Evolutionary conservation across 2,797 vertebrate species (phyloP).

Genomic region (Astyanax mexicanus): DNA sequence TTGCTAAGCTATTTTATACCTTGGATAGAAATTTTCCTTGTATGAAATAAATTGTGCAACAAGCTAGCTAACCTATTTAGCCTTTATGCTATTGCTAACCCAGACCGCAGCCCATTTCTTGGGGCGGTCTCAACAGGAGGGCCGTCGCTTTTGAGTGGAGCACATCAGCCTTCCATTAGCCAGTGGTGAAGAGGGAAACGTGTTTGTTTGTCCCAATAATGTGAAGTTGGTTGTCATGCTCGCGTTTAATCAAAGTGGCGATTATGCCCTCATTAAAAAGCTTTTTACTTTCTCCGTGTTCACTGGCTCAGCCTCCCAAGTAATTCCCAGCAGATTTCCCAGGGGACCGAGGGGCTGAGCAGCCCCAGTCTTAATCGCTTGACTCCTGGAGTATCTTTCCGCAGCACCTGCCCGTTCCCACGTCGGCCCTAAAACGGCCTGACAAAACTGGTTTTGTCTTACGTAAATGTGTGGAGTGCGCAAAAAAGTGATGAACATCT

Average conservation of each 20-base stretch:
- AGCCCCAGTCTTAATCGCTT: slow-evolving; percentile 76
- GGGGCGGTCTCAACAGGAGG: background rate
- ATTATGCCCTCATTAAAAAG: slow-evolving; percentile 73
- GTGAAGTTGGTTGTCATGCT: slow-evolving; percentile 63
- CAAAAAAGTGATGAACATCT: slow-evolving; percentile 64
- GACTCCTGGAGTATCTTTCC: slow-evolving; percentile 74
- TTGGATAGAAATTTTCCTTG: too few relatives aligned
- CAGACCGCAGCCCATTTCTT: background rate
- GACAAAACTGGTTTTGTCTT: slow-evolving; percentile 9
- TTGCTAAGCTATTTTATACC: too few relatives aligned
- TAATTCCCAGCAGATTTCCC: slow-evolving; percentile 81
- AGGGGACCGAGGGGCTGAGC: slow-evolving; percentile 71
- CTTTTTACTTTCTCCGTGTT: slow-evolving; percentile 69
- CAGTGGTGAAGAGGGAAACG: slow-evolving; percentile 18
- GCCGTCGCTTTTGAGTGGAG: background rate
- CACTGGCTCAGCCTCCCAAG: slow-evolving; percentile 75
- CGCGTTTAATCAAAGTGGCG: slow-evolving; percentile 68
- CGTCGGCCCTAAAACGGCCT: slow-evolving; percentile 59
- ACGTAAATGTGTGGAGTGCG: slow-evolving; percentile 20
- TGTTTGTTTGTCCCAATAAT: slow-evolving; percentile 52
- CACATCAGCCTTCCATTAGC: slow-evolving; percentile 26
- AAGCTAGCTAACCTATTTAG: too few relatives aligned
- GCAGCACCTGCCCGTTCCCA: slow-evolving; percentile 73
- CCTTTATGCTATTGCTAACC: too few relatives aligned
- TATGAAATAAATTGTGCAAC: too few relatives aligned